A percentile compares a stretch with the other conserved stretches of the same genome.
These are phyloP conservation scores for Macrobrachium nipponense DNA, from an alignment of 1,140 invertebrate species.

Conservation along the genomic window DNA sequence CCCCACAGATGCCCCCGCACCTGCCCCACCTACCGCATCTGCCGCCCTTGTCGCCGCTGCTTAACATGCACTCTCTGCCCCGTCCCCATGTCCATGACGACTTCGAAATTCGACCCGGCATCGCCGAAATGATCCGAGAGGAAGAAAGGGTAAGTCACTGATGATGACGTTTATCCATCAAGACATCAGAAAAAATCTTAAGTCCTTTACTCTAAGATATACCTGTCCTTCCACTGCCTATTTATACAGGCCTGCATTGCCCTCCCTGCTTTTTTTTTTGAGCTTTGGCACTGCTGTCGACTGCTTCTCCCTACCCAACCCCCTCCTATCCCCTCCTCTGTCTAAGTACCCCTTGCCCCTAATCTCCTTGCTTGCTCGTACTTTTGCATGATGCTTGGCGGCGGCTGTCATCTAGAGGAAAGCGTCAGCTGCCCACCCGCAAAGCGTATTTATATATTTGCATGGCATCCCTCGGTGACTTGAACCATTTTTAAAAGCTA, in stretches of 20 bases:
- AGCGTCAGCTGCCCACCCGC: too few relatives aligned
- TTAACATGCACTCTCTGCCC: conserved; percentile 62
- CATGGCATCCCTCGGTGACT: too few relatives aligned
- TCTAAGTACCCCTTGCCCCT: not conserved
- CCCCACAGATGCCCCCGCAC: conserved; percentile 64
- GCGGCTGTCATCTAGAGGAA: too few relatives aligned
- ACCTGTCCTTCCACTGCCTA: not conserved
- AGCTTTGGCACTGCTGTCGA: too few relatives aligned
- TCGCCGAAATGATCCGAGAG: conserved; percentile 94
- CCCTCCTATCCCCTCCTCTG: conserved; percentile 13
- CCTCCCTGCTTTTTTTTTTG: too few relatives aligned
- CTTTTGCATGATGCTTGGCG: not conserved
- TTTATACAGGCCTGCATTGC: not conserved
- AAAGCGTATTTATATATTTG: too few relatives aligned
- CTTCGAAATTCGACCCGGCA: conserved; percentile 91
- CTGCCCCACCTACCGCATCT: conserved; percentile 54
- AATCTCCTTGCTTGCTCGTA: not conserved
- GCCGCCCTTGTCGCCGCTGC: conserved; percentile 62
- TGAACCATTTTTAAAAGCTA: too few relatives aligned
- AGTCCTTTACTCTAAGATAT: not conserved
- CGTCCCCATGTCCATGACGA: conserved; percentile 74
- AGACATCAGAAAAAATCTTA: not conserved
- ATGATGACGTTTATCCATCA: not conserved
- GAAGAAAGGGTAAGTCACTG: conserved; percentile 92
- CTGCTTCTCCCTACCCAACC: not conserved